Evolutionary conservation across 2,113 vertebrate genomes (phyloP).

Genomic region (Erythrocercus mccallii): DNA sequence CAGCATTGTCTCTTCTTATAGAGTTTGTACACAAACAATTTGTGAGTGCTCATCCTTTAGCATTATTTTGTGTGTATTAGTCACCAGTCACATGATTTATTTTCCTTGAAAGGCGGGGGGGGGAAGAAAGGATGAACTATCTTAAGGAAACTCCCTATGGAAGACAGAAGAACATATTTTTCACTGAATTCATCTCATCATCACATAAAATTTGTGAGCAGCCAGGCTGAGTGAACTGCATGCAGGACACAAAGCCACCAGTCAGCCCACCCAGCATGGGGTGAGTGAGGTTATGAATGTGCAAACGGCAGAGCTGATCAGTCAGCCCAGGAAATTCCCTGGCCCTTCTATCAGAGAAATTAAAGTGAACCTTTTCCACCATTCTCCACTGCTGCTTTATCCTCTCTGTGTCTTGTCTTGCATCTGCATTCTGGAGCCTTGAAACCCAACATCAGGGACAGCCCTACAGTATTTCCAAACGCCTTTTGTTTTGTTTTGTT

Average conservation of each 20-base stretch:
- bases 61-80: background rate
- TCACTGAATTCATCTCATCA: background rate
- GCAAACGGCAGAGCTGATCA: background rate
- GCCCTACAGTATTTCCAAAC: background rate
- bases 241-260: background rate
- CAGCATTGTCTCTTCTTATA: background rate
- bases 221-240: background rate
- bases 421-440: background rate
- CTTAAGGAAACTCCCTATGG: background rate
- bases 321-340: background rate
- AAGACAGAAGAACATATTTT: background rate
- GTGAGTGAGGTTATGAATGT: background rate
- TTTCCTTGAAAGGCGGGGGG: background rate
- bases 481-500: background rate
- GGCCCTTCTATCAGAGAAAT: background rate
- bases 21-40: background rate
- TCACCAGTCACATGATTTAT: background rate
- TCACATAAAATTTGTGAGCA: background rate
- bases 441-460: background rate
- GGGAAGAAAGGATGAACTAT: rapidly evolving
- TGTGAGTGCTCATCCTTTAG: background rate
- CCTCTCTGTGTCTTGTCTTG: background rate
- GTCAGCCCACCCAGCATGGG: rapidly evolving
- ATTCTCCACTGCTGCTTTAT: background rate
- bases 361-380: background rate